These are phyloP conservation scores for Ariopsis seemanni DNA, from an alignment of 2,113 vertebrate species.

Conservation along the genomic window DNA sequence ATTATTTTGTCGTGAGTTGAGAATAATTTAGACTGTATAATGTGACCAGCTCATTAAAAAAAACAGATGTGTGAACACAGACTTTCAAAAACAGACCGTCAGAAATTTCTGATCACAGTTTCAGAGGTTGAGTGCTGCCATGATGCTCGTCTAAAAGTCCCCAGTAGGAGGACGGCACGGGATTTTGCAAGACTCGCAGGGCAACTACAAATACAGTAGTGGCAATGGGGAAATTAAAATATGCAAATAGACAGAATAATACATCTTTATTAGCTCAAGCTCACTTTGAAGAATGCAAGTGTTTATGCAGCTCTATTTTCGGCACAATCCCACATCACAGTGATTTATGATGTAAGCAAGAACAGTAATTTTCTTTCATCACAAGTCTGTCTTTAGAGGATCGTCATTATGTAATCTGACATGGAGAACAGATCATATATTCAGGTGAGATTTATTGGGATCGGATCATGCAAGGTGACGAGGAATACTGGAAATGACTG, in stretches of 20 bases:
- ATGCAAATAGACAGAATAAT: background rate
- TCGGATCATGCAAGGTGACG: no score
- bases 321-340: background rate
- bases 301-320: background rate
- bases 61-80: background rate
- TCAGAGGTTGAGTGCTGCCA: background rate
- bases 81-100: background rate
- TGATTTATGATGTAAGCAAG: background rate
- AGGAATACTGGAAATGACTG: background rate
- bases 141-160: background rate
- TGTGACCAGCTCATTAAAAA: background rate
- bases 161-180: background rate
- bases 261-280: background rate
- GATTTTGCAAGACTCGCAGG: background rate
- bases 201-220: background rate
- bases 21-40: background rate
- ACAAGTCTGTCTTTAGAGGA: background rate
- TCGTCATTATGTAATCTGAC: no score
- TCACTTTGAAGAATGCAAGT: background rate
- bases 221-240: background rate
- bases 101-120: no score
- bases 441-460: no score
- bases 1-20: background rate
- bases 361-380: background rate
- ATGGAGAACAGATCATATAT: no score